Evolutionary conservation across 1,140 invertebrate species (phyloP).

Genomic region (Manduca sexta): DNA sequence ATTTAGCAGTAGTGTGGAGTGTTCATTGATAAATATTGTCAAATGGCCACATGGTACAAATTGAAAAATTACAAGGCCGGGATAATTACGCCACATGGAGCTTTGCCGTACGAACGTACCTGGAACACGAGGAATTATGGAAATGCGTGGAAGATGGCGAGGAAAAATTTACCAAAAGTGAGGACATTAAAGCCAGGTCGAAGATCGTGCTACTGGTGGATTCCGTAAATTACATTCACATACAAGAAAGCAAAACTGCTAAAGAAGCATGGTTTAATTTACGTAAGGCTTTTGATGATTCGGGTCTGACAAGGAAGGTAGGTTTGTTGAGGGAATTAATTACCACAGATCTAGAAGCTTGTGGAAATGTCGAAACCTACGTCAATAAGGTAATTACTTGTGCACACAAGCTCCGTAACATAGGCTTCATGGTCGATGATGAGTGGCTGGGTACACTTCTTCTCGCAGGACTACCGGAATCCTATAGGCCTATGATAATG

Average conservation of each 20-base stretch:
- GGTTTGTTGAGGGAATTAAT: not conserved
- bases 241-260: not conserved
- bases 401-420: not conserved
- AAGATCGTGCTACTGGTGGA: not conserved
- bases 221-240: not conserved
- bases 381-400: not conserved
- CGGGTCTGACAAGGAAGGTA: not conserved
- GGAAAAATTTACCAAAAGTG: too few species aligned
- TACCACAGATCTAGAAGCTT: not conserved
- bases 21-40: too few species aligned
- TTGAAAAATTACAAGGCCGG: too few species aligned
- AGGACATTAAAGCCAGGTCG: too few species aligned
- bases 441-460: not conserved
- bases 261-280: not conserved
- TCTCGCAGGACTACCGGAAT: not conserved
- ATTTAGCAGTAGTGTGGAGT: too few species aligned
- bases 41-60: too few species aligned
- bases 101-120: too few species aligned
- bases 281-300: not conserved
- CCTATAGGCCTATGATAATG: not conserved
- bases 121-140: too few species aligned
- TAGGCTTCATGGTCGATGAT: not conserved
- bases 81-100: too few species aligned
- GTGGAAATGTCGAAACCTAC: not conserved
- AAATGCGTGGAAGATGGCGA: too few species aligned